Base-by-base conservation (phyloP, 2,888 invertebrate species). In the Sympetrum striolatum region DNA sequence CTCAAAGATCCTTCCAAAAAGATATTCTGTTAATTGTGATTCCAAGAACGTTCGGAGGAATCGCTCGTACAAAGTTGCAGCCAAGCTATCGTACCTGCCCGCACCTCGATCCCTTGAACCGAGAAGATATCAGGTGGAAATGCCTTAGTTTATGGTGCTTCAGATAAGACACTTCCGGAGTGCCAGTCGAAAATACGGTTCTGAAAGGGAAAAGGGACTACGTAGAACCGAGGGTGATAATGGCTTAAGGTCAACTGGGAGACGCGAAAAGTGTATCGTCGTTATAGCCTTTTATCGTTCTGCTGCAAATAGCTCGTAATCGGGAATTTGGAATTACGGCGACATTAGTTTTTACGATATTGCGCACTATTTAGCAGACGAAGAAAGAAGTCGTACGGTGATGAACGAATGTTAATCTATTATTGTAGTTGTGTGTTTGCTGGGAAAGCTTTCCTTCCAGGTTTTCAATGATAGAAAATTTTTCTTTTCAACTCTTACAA, bases 71-170 rank as follows among this genome's bases (percentile, higher is more conserved):
- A 53, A 53, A 3, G 53, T 53, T 53, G 25, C 73, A 25, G 25
- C 22, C 4, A n/a, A 73, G 31, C 73, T 73, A 73, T 31, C 73
- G 5, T 12, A 25, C 73, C 10, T 4, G 12, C 73, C 73, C 73
- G 73, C 73, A 73, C 25, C 73, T 25, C 73, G 31, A 73, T 6
- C 86, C 58, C 60, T 58, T 35, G 35, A 35, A 35, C 58, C 35
- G 22, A n/a, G 60, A 22, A 60, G 86, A 35, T 86, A 86, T 86
- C 86, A 86, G 86, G 86, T 86, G 86, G 60, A 64, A 86, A 86
- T 37, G 53, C 60, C 86, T 86, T 86, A 35, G 86, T 86, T 86
- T 60, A 60, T 86, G 86, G 86, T 37, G 60, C 86, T n/a, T 35
- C 37, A 37, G 86, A 86, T 86, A 86, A 86, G 86, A 18, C 58